A percentile compares a stretch with the other conserved stretches of the same genome.
These are phyloP conservation scores for Agraylea sexmaculata DNA, from an alignment of 1,140 invertebrate genomes.

Conservation along the genomic window DNA sequence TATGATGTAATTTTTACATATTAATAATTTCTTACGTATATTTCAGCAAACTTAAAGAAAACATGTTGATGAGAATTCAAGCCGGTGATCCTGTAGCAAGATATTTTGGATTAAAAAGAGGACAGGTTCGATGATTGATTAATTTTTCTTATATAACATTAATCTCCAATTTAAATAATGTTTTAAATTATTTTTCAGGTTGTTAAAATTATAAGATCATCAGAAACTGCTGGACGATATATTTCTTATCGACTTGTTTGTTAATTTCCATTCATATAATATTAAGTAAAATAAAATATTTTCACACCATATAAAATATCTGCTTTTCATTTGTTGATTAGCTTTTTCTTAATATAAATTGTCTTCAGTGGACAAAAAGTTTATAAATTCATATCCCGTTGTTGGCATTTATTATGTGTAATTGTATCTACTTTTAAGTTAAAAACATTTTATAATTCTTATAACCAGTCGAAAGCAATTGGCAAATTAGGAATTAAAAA, in stretches of 20 bases:
- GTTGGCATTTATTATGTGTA: too few species aligned
- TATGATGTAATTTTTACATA: too few species aligned
- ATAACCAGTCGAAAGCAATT: too few species aligned
- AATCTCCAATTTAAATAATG: slow-evolving; percentile 2
- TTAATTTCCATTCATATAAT: slow-evolving; percentile 34
- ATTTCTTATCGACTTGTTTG: slow-evolving; percentile 96
- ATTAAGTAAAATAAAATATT: slow-evolving; percentile 9
- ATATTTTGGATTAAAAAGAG: slow-evolving; percentile 94
- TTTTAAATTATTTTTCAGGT: slow-evolving; percentile 51
- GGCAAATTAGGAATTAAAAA: too few species aligned
- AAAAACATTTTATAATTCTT: too few species aligned
- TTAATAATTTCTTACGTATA: too few species aligned
- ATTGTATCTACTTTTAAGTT: too few species aligned
- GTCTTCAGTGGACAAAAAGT: too few species aligned
- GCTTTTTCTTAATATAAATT: too few species aligned
- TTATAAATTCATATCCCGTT: too few species aligned
- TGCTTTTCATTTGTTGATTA: too few species aligned
- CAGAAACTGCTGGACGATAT: slow-evolving; percentile 96
- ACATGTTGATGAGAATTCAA: slow-evolving; percentile 98
- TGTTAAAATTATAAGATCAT: slow-evolving; percentile 94
- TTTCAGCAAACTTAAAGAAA: slow-evolving; percentile 89
- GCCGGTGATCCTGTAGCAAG: slow-evolving; percentile 94
- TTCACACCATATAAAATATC: too few species aligned
- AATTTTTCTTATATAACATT: slow-evolving; percentile 8
- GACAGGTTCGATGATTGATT: slow-evolving; percentile 55